Evolutionary conservation across 2,888 invertebrate species (phyloP), one percentile per base, ranked within the genome.

Genomic region (Cantharis rustica): DNA sequence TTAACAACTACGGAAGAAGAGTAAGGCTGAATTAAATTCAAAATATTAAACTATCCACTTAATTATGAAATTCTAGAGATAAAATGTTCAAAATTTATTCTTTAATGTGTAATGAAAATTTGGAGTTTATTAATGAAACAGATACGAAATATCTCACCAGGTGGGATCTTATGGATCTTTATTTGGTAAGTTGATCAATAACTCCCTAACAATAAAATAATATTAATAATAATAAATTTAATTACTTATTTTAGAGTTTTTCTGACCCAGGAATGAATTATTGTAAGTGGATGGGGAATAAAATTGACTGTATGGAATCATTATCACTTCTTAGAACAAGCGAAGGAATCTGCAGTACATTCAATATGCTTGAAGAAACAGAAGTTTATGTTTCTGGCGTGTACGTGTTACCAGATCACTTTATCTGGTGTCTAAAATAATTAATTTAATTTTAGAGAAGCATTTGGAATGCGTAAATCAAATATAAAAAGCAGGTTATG

Each of bases 1-100:
- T 13, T 70, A 17, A 71, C 83, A 10, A 80, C 91, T 66, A 90
- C 91, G 0, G 88, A 88, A 13, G 87, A 90, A 75, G 90, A 91
- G 92, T 92, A 87, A 90, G 62, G 84, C 7, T 61, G 16, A 5
- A n/a, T 47, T n/a, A 47, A 47, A n/a, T n/a, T n/a, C n/a, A 47
- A 31, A 47, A 47, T 7, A 7, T n/a, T 7, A n/a, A 7, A 47
- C 9, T 4, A 4, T 31, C 4, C 0, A 1, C 1, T 66, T 16
- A 9, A 20, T 66, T 20, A n/a, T 66, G 10, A 11, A 27, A 17
- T 72, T 72, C 11, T 61, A 72, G 72, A 10, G 31, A 66, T 13
- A 47, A 72, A 16, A 1, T 17, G n/a, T 72, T 63, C 23, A 17
- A 72, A 64, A 16, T 61, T 2, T 31, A 23, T 31, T 72, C 72